A percentile compares a stretch with the other conserved stretches of the same genome.
phyloP scores from a whole-genome alignment of 2,888 invertebrate genomes.

The Apodemia hepburni region DNA sequence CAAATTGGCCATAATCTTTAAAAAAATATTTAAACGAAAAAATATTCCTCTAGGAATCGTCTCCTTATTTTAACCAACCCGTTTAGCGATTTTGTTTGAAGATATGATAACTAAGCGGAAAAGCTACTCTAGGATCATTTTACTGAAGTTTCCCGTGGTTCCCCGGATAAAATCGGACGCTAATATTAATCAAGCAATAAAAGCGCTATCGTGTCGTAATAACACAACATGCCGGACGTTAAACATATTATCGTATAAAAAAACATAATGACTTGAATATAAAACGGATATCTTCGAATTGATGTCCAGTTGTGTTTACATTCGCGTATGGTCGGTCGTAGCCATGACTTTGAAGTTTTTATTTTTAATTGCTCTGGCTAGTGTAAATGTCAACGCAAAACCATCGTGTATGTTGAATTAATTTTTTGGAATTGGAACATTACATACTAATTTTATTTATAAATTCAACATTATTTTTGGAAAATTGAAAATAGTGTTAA shows the following conservation, averaged over 20 bases:
- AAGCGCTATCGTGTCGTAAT: not conserved
- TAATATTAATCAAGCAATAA: not conserved
- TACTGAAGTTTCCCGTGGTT: not conserved
- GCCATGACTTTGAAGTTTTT: slow-evolving; percentile 65
- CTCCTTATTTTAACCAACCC: no score
- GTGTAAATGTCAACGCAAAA: slow-evolving; percentile 56
- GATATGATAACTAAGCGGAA: no score
- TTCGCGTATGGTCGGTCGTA: slow-evolving; percentile 55
- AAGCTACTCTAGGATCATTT: no score
- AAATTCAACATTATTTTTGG: not conserved
- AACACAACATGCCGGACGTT: not conserved
- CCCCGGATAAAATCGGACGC: not conserved
- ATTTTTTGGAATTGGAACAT: not conserved
- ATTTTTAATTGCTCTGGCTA: slow-evolving; percentile 48
- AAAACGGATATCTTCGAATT: slow-evolving; percentile 50
- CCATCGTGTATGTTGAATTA: slow-evolving; percentile 54
- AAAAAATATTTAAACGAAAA: no score
- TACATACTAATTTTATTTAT: not conserved
- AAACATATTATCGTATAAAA: slow-evolving; percentile 1
- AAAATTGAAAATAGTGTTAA: not conserved
- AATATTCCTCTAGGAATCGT: no score
- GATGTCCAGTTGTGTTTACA: slow-evolving; percentile 42
- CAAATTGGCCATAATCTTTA: no score
- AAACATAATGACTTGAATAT: slow-evolving; percentile 41
- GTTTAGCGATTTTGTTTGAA: no score